These are phyloP conservation scores for Umimayanthus kanabou DNA, from an alignment of 92 coral and sea anemone species.

Conservation along the genomic window DNA sequence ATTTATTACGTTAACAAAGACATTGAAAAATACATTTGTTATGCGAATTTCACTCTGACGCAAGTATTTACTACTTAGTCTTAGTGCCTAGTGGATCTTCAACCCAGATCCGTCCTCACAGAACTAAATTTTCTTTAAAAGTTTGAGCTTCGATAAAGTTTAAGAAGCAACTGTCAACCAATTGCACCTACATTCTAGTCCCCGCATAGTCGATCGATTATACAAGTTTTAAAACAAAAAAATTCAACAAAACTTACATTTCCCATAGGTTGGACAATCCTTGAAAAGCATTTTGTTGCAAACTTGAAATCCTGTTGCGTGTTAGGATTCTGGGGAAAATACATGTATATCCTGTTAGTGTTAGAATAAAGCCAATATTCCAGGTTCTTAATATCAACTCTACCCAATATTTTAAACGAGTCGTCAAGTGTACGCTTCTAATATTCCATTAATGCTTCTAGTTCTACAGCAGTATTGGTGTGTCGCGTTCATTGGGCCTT, in stretches of 20 bases:
- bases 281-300: slow-evolving; percentile 60
- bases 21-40: neutral
- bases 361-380: neutral
- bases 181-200: neutral
- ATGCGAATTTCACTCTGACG: slow-evolving; percentile 16
- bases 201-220: neutral
- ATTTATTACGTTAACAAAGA: neutral
- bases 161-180: neutral
- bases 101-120: neutral
- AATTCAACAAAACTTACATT: slow-evolving; percentile 52
- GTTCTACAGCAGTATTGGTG: neutral
- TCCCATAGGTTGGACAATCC: slow-evolving; percentile 47
- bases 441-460: neutral
- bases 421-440: slow-evolving; percentile 4
- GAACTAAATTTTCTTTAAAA: neutral
- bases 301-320: slow-evolving; percentile 39
- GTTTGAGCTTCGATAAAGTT: neutral
- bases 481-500: too few relatives aligned
- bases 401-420: neutral
- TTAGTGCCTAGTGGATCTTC: neutral
- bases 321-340: slow-evolving; percentile 24
- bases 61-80: too few relatives aligned
- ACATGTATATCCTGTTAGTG: neutral
- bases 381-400: neutral
- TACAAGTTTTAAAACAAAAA: neutral